Evolutionary conservation across 2,797 vertebrate species (phyloP).

Genomic region (Syndactyla subalaris): DNA sequence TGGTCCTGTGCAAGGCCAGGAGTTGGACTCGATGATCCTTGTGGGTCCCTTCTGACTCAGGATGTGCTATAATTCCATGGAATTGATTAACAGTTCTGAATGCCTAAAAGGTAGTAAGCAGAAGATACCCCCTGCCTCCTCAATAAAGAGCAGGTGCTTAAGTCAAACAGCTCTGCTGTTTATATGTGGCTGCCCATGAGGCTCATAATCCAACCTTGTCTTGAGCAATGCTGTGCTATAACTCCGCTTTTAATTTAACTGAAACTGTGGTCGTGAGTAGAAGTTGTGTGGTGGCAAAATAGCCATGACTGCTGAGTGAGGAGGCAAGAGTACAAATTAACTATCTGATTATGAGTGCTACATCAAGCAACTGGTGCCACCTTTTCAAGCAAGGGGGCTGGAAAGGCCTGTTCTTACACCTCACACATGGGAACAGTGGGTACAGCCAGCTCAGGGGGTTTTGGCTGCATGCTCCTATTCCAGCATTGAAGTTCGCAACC

Average conservation of each 20-base stretch:
- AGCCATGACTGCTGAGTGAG: rapidly evolving
- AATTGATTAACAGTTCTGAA: neutral
- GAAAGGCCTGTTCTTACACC: neutral
- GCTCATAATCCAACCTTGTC: neutral
- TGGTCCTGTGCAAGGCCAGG: neutral
- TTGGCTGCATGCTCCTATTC: neutral
- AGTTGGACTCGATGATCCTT: neutral
- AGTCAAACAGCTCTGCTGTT: too few relatives aligned
- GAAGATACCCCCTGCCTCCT: neutral
- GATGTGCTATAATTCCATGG: neutral
- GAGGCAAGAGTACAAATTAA: neutral
- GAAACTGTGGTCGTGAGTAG: neutral
- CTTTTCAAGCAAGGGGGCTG: neutral
- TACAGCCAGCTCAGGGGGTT: neutral
- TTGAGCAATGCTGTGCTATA: neutral
- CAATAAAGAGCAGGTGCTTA: neutral
- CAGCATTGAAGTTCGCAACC: neutral
- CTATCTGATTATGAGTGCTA: neutral
- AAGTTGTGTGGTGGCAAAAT: neutral
- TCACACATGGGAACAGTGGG: neutral
- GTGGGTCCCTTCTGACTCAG: neutral
- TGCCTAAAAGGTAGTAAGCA: neutral
- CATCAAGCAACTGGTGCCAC: neutral
- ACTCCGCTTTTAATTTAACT: neutral
- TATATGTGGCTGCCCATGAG: neutral